Evolutionary conservation across 2,113 vertebrate genomes (phyloP), one percentile per base, ranked within the genome.

Genomic region (Gallinago undulata): DNA sequence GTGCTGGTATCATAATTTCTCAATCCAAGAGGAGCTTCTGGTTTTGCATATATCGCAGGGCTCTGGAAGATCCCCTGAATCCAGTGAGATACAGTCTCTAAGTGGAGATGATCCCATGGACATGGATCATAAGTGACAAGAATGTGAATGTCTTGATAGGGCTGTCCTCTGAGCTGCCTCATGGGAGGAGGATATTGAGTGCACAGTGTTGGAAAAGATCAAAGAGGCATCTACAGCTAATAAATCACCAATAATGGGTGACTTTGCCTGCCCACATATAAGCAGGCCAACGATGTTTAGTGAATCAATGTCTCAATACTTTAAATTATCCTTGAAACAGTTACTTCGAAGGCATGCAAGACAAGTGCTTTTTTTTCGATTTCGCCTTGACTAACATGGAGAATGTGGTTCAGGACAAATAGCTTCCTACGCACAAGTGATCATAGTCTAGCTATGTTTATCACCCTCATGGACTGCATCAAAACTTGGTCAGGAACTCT

Each of bases 1-100:
- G 87, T 95, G 91, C 91, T 73, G 91, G 33, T 91, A 93, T 94
- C 87, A 93, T 94, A 91, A 95, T 95, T 94, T 94, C 94, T 96
- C 95, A 91, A 87, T 94, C 81, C 91, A 95, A 96, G 75, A 96
- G n/a, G 67, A 95, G 69, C 77, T 96, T 94, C 89, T 96, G 84
- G 75, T 91, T 94, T 96, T 95, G 86, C 80, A 93, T 93, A 66
- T 57, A 93, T 89, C 82, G 37, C 63, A 94, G 41, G 67, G 74
- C 84, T 93, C 66, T 85, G 81, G 56, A 91, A 94, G 62, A 93
- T 92, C 93, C 77, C 23, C 21, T 28, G 84, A 89, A 94, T 85
- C 45, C 37, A 51, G 41, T 35, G 77, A 74, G 68, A 82, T 31
- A 31, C 13, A 22, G 24, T n/a, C 53, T 56, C 51, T 64, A 43